These are phyloP conservation scores for Chelonus formosanus DNA, from an alignment of 2,888 invertebrate species.

Conservation along the genomic window DNA sequence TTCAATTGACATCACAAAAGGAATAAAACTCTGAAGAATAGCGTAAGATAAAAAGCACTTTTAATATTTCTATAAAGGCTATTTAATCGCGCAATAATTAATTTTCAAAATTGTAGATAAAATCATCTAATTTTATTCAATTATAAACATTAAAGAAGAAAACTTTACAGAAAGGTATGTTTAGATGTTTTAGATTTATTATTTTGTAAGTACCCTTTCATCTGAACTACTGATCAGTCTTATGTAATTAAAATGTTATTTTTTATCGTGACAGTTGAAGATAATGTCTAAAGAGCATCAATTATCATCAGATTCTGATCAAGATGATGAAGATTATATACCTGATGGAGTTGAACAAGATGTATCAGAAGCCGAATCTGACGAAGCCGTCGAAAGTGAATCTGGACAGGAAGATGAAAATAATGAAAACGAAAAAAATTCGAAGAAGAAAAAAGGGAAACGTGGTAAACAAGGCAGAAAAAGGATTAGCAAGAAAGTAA, in stretches of 20 bases:
- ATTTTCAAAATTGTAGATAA: no score
- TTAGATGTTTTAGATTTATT: no score
- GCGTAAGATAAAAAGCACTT: no score
- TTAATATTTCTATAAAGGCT: no score
- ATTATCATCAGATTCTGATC: constrained; percentile 74
- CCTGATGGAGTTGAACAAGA: constrained; percentile 72
- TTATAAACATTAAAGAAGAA: no score
- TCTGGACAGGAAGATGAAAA: constrained; percentile 70
- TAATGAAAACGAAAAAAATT: constrained; percentile 50
- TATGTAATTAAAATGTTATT: neutral
- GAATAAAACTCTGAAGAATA: no score
- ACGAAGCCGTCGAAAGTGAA: constrained; percentile 73
- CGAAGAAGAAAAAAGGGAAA: constrained; percentile 46
- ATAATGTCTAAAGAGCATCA: constrained; percentile 64
- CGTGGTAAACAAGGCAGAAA: constrained; percentile 47
- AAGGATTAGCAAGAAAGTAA: constrained; percentile 37
- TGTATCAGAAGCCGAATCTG: constrained; percentile 75
- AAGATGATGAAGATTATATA: constrained; percentile 82
- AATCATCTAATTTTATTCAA: no score
- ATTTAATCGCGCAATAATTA: no score
- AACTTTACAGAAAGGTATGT: no score
- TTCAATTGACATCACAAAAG: no score
- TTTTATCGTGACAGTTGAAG: neutral
- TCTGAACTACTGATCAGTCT: no score
- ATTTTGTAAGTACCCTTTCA: no score